Base-by-base conservation (phyloP, 2,797 vertebrate species). In the Pygocentrus nattereri region DNA sequence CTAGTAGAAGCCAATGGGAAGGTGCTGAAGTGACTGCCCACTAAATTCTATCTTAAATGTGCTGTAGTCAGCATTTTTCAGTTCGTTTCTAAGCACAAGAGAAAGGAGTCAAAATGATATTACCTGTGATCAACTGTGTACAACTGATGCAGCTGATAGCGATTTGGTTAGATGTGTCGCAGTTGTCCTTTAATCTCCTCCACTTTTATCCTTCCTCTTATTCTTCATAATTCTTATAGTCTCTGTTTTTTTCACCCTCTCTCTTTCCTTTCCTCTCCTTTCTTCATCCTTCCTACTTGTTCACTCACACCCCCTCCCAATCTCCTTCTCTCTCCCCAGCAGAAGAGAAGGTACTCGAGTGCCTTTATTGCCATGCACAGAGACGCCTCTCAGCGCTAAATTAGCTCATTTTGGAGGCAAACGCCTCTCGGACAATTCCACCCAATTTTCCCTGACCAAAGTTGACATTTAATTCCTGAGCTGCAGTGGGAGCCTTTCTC, bases 381-480 rank as follows among this genome's bases (percentile, higher is more conserved):
- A 82, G 88, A 89, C 81, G 38, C 85, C 81, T 87, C 82, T 88
- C 76, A 4, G n/a, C 50, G 86, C 78, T 72, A 85, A 90, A 88
- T 91, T 86, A 90, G 87, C 85, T 88, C 80, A 78, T 91, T 91
- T 90, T 79, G 34, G 82, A 88, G 87, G 82, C 47, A 82, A 89
- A 74, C 67, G 38, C 85, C 88, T 92, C 90, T 90, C 85, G 82
- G 87, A 90, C 85, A 88, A 92, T 90, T 89, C 86, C 85, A 73
- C 41, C 78, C 84, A 82, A 89, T 93, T 92, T 91, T 88, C 83
- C 85, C 82, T 83, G 89, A 89, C 75, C 68, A 34, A 84, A 86
- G 84, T 89, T 92, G 89, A 92, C 92, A 93, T 94, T 93, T 92
- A 86, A 91, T 92, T 92, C 85, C 82, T 87, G 86, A 81, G 79